These are phyloP conservation scores for Saimiri boliviensis DNA, from an alignment of 2,113 vertebrate species.

Conservation along the genomic window DNA sequence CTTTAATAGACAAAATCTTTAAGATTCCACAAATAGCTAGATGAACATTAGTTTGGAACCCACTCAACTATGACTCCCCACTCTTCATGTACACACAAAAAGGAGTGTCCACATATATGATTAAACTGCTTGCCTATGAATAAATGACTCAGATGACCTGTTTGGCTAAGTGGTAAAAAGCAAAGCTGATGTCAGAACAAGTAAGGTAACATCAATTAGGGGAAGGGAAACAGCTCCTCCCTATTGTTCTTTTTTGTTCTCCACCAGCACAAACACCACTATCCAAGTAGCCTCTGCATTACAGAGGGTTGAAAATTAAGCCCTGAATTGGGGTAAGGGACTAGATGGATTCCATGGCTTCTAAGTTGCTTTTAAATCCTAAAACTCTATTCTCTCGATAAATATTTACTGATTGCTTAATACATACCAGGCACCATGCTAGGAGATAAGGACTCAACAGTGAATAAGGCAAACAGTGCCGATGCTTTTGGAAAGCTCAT, in stretches of 20 bases:
- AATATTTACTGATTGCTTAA: not conserved
- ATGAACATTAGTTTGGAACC: conserved; percentile 36
- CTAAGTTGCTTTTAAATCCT: conserved; percentile 13
- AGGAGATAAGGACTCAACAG: not conserved
- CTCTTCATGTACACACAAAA: not conserved
- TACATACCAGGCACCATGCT: not conserved
- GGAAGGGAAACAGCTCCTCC: not conserved
- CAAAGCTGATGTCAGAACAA: conserved; percentile 43
- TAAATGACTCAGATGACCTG: not conserved
- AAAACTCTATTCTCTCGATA: conserved; percentile 22
- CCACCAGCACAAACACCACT: not conserved
- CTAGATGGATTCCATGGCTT: not conserved
- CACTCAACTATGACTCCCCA: not conserved
- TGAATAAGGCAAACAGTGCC: not conserved
- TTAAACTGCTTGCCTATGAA: conserved; percentile 29
- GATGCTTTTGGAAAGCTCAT: not conserved
- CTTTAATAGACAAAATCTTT: conserved; percentile 32
- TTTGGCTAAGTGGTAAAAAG: conserved; percentile 35
- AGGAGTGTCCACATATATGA: not conserved
- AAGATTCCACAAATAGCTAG: not conserved
- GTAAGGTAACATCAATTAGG: not conserved
- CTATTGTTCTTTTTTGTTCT: not conserved
- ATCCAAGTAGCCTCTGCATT: not conserved
- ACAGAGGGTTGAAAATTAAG: conserved; percentile 9
- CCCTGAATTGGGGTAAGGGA: not conserved